Conservation (phyloP, 2,888 invertebrate species). For the Pandemis heparana region DNA sequence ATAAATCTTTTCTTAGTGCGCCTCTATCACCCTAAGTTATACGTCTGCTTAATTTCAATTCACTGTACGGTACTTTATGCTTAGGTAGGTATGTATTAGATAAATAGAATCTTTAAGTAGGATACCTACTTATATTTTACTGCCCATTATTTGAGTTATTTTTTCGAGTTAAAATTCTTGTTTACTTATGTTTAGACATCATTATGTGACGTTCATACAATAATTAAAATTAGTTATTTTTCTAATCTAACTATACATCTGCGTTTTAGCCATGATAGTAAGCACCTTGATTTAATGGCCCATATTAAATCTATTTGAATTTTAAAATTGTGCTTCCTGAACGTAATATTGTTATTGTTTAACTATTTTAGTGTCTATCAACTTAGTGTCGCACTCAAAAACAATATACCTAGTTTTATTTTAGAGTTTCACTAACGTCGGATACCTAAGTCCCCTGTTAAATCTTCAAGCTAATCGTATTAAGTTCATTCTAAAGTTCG, state of each 20-base stretch:
- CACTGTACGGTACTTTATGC: too few relatives aligned
- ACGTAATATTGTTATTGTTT: neutral
- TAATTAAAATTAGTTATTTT: neutral
- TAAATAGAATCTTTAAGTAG: neutral
- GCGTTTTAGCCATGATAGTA: conserved; percentile 5
- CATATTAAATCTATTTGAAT: conserved; percentile 16
- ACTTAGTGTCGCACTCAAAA: too few relatives aligned
- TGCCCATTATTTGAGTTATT: neutral
- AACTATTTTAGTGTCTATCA: neutral
- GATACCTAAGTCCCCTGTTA: too few relatives aligned
- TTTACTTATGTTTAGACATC: neutral
- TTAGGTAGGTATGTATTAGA: too few relatives aligned
- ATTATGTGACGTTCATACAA: neutral
- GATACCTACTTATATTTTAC: neutral
- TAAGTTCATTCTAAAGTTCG: too few relatives aligned
- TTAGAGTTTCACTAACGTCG: too few relatives aligned
- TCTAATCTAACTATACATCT: neutral
- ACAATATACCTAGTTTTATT: too few relatives aligned
- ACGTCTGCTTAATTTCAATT: too few relatives aligned
- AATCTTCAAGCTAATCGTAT: too few relatives aligned
- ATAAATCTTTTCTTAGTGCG: too few relatives aligned
- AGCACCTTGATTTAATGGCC: conserved; percentile 12
- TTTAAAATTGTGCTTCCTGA: conserved; percentile 7
- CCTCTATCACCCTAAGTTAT: too few relatives aligned
- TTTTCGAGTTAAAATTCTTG: neutral